Evolutionary conservation across 2,888 invertebrate species (phyloP).

Genomic region (Limnephilus marmoratus): DNA sequence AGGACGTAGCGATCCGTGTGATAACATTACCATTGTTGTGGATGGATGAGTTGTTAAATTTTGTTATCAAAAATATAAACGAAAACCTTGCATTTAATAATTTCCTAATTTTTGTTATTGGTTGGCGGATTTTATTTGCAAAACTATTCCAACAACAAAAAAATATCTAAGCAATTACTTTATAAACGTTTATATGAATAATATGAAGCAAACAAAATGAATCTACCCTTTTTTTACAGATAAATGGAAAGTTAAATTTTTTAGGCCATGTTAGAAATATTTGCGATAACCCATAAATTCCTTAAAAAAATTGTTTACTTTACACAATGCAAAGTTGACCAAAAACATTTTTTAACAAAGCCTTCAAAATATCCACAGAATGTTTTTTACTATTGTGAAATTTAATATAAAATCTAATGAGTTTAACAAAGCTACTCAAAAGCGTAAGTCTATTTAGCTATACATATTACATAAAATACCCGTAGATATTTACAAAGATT

Average conservation of each 20-base stretch:
- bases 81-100: background rate
- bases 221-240: background rate
- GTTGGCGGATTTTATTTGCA: background rate
- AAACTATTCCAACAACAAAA: background rate
- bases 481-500: too few relatives aligned
- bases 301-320: background rate
- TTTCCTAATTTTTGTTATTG: background rate
- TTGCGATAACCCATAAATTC: background rate
- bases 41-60: background rate
- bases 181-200: too few relatives aligned
- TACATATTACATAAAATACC: background rate
- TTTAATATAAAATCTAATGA: background rate
- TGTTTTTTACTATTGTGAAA: too few relatives aligned
- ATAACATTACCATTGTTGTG: background rate
- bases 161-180: background rate
- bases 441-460: background rate
- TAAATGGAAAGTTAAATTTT: background rate
- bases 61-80: background rate
- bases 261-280: background rate
- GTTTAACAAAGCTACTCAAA: background rate
- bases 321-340: background rate
- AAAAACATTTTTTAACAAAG: background rate
- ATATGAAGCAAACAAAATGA: background rate
- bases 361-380: too few relatives aligned
- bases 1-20: background rate